These are phyloP conservation scores for Zaprionus lachaisei DNA, from an alignment of 1,140 invertebrate genomes.

Conservation along the genomic window DNA sequence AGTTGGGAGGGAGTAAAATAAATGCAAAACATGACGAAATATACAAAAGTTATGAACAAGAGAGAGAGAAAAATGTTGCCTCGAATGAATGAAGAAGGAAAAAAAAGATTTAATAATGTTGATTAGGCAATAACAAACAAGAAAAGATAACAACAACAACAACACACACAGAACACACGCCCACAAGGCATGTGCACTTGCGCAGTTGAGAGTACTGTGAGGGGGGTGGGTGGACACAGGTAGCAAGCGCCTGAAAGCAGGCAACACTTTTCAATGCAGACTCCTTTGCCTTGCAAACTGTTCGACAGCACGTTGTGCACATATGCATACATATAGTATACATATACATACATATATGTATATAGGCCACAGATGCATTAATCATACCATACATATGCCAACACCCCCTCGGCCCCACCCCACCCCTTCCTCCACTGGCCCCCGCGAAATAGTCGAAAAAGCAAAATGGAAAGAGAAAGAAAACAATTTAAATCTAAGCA, in stretches of 20 bases:
- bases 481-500: slow-evolving; percentile 24
- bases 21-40: slow-evolving; percentile 1
- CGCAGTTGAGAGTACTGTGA: neutral
- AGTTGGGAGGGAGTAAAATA: slow-evolving; percentile 33
- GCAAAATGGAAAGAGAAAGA: neutral
- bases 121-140: slow-evolving; percentile 16
- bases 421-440: neutral
- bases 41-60: slow-evolving; percentile 8
- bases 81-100: slow-evolving; percentile 14
- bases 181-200: slow-evolving; percentile 19
- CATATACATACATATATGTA: slow-evolving; percentile 57
- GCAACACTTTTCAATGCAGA: slow-evolving; percentile 32
- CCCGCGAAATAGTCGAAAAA: slow-evolving; percentile 27
- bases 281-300: slow-evolving; percentile 21
- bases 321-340: slow-evolving; percentile 46
- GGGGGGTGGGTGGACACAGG: neutral
- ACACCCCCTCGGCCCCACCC: neutral
- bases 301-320: slow-evolving; percentile 19
- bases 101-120: slow-evolving; percentile 26
- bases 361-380: slow-evolving; percentile 41
- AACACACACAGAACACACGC: neutral
- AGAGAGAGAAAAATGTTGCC: slow-evolving; percentile 40
- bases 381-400: neutral
- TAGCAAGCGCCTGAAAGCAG: slow-evolving; percentile 37
- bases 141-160: neutral